Conservation (phyloP, 2,113 vertebrate species). For the Genyomyrus donnyi region DNA sequence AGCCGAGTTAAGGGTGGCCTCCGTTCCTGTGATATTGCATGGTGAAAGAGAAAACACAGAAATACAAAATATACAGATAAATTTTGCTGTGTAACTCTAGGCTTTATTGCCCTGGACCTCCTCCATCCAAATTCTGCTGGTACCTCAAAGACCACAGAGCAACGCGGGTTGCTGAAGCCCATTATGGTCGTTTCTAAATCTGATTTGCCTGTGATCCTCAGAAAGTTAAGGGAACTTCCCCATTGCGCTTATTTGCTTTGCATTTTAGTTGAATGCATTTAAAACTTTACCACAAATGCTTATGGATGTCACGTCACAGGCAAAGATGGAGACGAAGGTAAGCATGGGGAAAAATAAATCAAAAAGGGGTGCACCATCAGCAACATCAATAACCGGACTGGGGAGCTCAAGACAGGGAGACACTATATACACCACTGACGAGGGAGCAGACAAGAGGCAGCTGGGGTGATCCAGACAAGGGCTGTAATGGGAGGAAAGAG, state of each 20-base stretch:
- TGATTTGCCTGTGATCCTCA: neutral
- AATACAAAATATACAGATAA: neutral
- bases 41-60: neutral
- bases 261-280: neutral
- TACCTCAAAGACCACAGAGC: neutral
- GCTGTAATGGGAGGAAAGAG: no score
- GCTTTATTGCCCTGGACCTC: neutral
- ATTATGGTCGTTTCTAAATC: neutral
- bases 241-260: neutral
- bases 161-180: no score
- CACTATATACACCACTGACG: no score
- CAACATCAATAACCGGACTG: no score
- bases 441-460: no score
- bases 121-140: neutral
- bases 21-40: neutral
- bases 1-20: accelerated
- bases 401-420: no score
- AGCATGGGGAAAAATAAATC: no score
- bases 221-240: neutral
- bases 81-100: neutral
- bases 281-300: neutral
- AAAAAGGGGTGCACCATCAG: no score
- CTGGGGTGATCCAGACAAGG: no score
- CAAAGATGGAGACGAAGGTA: no score
- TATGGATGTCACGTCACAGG: no score